Evolutionary conservation across 30 jellyfish, hydroid and myxozoan genomes (phyloP).

Genomic region (Mastigias papua): DNA sequence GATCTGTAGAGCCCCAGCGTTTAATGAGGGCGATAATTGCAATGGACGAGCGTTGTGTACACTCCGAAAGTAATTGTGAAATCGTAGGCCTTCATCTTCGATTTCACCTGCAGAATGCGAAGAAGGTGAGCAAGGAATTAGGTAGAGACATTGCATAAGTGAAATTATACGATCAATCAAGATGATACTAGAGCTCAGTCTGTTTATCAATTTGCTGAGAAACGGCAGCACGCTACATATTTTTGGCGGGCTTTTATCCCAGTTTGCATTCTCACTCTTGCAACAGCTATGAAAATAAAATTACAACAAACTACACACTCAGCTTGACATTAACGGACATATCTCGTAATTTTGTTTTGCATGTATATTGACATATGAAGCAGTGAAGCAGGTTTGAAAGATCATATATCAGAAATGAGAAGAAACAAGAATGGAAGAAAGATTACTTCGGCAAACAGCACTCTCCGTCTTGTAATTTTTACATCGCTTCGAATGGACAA

Average conservation of each 20-base stretch:
- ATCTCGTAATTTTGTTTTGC: no score
- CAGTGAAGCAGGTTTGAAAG: no score
- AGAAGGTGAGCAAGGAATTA: no score
- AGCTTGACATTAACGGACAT: no score
- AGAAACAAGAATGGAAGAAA: background rate
- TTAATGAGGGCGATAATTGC: conserved; percentile 32
- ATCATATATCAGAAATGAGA: background rate
- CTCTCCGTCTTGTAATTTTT: background rate
- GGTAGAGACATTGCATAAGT: background rate
- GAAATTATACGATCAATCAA: background rate
- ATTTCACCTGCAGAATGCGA: conserved; percentile 31
- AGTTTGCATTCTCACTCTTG: no score
- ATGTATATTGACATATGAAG: no score
- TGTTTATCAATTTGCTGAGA: no score
- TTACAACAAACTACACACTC: no score
- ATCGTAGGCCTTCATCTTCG: conserved; percentile 45
- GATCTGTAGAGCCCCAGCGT: conserved; percentile 20
- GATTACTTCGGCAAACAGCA: conserved; percentile 50
- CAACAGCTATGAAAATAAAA: no score
- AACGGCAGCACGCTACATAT: no score
- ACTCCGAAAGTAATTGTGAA: conserved; percentile 52
- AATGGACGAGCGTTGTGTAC: conserved; percentile 36
- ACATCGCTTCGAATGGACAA: conserved; percentile 31
- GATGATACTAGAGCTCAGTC: no score
- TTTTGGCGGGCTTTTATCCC: no score